phyloP scores from a whole-genome alignment of 2,888 invertebrate genomes.

The Hypsopygia costalis region DNA sequence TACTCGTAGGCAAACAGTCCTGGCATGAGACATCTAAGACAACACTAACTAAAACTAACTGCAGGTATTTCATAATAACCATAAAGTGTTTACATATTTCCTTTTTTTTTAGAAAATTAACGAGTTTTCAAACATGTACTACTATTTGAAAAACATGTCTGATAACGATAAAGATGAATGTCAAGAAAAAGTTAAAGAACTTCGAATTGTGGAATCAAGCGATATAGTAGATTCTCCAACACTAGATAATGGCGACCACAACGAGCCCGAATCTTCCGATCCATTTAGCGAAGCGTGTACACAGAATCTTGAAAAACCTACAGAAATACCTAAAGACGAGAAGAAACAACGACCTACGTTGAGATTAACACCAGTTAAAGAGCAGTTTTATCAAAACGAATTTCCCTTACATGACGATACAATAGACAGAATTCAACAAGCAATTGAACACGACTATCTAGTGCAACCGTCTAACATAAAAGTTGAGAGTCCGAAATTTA shows the following conservation, averaged over 20 bases:
- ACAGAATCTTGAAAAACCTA: slow-evolving; percentile 59
- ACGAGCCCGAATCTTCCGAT: slow-evolving; percentile 40
- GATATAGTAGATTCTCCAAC: slow-evolving; percentile 65
- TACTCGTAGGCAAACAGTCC: too few relatives aligned
- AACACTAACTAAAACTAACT: too few relatives aligned
- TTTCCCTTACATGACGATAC: slow-evolving; percentile 53
- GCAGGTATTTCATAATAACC: too few relatives aligned
- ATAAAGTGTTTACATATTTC: neutral
- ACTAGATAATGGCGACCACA: slow-evolving; percentile 24
- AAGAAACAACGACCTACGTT: slow-evolving; percentile 71
- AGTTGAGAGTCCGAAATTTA: slow-evolving; percentile 71
- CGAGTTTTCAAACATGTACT: slow-evolving; percentile 92
- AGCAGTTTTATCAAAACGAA: slow-evolving; percentile 75
- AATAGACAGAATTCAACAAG: slow-evolving; percentile 66
- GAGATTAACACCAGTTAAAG: slow-evolving; percentile 61
- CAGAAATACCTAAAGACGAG: slow-evolving; percentile 34
- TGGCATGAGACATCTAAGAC: too few relatives aligned
- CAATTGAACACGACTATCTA: slow-evolving; percentile 79
- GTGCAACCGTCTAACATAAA: slow-evolving; percentile 83
- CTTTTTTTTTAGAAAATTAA: slow-evolving; percentile 87
- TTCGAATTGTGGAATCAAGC: slow-evolving; percentile 63
- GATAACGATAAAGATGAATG: slow-evolving; percentile 78
- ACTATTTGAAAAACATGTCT: slow-evolving; percentile 90
- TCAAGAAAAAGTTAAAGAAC: slow-evolving; percentile 61
- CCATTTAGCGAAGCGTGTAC: slow-evolving; percentile 75